A percentile compares a stretch with the other conserved stretches of the same genome.
Evolutionary conservation across 2,888 invertebrate species (phyloP).

Genomic region (Acleris cristana): DNA sequence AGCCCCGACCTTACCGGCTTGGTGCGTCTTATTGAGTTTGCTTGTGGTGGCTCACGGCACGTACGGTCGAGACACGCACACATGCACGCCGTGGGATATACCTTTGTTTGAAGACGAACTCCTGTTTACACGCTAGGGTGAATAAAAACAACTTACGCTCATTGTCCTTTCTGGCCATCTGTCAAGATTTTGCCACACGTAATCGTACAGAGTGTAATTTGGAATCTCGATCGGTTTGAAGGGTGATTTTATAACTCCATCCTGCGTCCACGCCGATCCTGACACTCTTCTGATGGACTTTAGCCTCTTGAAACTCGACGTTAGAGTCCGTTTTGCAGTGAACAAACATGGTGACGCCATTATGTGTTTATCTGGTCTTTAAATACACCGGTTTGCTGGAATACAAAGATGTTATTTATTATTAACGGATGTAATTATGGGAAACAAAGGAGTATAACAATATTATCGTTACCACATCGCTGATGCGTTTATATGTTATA

Average conservation of each 20-base stretch:
- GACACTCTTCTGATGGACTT: constrained; percentile 54
- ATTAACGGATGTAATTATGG: not conserved
- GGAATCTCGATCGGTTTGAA: constrained; percentile 78
- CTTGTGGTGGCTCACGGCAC: no score
- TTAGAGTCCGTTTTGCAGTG: constrained; percentile 53
- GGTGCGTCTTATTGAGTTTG: no score
- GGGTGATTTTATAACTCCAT: constrained; percentile 74
- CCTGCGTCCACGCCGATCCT: constrained; percentile 60
- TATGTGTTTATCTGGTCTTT: constrained; percentile 23
- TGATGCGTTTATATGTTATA: no score
- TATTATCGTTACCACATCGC: no score
- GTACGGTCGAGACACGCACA: no score
- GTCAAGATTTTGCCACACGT: constrained; percentile 85
- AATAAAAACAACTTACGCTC: constrained; percentile 78
- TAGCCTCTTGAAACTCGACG: constrained; percentile 37
- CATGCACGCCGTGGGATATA: no score
- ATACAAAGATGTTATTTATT: not conserved
- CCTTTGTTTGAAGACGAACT: no score
- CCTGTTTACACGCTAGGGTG: no score
- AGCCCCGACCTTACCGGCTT: no score
- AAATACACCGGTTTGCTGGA: not conserved
- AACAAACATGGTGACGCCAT: constrained; percentile 59
- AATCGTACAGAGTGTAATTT: constrained; percentile 83
- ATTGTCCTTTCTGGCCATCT: constrained; percentile 86
- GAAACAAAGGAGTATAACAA: not conserved